Evolutionary conservation across 2,113 vertebrate genomes (phyloP), one percentile per base, ranked within the genome.

Genomic region (Alethe castanea): DNA sequence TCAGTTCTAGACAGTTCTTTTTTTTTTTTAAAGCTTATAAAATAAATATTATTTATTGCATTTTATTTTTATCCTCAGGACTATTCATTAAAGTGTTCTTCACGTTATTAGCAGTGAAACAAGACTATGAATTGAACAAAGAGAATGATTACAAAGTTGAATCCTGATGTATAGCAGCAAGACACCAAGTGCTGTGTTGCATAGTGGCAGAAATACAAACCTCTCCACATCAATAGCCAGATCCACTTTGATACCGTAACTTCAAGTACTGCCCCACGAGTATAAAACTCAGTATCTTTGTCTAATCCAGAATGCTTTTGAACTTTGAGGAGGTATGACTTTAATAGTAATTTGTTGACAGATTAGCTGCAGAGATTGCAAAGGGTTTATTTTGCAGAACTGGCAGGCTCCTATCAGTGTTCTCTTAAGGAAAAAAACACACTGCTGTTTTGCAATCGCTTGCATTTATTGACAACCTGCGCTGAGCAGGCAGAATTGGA

Each of bases 401-500:
- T 96, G 85, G 92, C 96, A 92, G 90, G 66, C 90, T 97, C 64
- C 11, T 96, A 76, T 97, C 95, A 97, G 88, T 97, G 94, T 96
- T 96, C 97, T 95, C 42, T 47, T 40, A 90, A 97, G 93, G 94
- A 92, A 89, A 73, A 93, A 96, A 89, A 76, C 95, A 92, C 86
- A 73, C 79, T 18, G 94, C 79, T 96, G 87, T 97, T 98, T 95
- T 97, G 97, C 96, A 97, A 96, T 85, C 92, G 96, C 96, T 97
- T 91, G 95, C 97, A 95, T 97, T 97, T 98, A 97, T 98, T 98
- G 92, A 94, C 98, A 97, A 95, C 97, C 96, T 89, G 96, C 54
- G 98, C 98, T 98, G 98, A 98, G 97, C 90, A 94, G 96, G 97
- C 98, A 97, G 95, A 98, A 97, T 94, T 35, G 91, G 97, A 94